A percentile compares a stretch with the other conserved stretches of the same genome.
Conservation (phyloP, 2,113 vertebrate species). For the Microcebus jonahi region DNA sequence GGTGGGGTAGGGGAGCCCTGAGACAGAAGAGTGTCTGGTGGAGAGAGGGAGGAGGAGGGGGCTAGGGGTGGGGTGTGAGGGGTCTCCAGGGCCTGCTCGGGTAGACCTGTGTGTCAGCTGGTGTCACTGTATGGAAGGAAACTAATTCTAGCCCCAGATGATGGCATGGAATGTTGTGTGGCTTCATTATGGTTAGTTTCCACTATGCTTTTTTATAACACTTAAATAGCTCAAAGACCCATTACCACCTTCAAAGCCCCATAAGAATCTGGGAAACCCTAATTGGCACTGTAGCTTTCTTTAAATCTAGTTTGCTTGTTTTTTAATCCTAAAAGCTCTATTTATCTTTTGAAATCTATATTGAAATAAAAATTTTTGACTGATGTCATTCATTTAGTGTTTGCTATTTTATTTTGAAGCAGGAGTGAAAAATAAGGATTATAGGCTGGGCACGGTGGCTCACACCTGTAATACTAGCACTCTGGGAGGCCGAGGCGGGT, state of each 20-base stretch:
- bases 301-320: slow-evolving; percentile 18
- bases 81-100: background rate
- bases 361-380: slow-evolving; percentile 48
- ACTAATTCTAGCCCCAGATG: background rate
- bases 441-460: too few species aligned
- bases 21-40: background rate
- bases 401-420: slow-evolving; percentile 40
- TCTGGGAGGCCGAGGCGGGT: too few species aligned
- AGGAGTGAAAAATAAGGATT: background rate
- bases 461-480: too few species aligned
- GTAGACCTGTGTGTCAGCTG: background rate
- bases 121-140: background rate
- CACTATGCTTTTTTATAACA: background rate
- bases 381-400: background rate
- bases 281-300: background rate
- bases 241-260: background rate
- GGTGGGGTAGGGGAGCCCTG: background rate
- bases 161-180: background rate
- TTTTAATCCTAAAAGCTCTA: background rate
- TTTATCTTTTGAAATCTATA: slow-evolving; percentile 18
- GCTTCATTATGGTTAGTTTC: background rate
- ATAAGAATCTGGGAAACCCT: background rate
- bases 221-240: background rate
- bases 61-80: background rate
- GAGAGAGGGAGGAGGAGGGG: background rate